Evolutionary conservation across 2,797 vertebrate species (phyloP).

Genomic region (Pangasius djambal): DNA sequence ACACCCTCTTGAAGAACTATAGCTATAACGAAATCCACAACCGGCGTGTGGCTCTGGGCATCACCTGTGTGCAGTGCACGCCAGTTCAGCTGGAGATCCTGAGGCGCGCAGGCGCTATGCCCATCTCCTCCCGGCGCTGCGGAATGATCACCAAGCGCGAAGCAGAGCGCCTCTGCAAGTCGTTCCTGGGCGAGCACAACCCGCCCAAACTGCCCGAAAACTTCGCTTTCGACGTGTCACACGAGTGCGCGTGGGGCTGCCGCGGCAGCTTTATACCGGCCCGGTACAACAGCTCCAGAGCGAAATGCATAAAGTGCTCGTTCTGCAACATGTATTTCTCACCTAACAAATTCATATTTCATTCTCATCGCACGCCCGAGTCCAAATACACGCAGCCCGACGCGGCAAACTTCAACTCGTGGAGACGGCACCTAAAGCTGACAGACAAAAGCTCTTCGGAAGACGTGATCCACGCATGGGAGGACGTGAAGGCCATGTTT

Average conservation of each 20-base stretch:
- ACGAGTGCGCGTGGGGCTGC: conserved; percentile 91
- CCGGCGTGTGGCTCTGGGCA: conserved; percentile 88
- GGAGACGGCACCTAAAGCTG: conserved; percentile 88
- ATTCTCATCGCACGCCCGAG: conserved; percentile 89
- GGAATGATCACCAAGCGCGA: conserved; percentile 94
- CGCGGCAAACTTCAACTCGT: conserved; percentile 91
- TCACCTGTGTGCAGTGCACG: conserved; percentile 93
- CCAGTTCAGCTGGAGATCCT: conserved; percentile 92
- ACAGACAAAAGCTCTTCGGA: conserved; percentile 79
- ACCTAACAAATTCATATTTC: conserved; percentile 93
- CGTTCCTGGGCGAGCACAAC: conserved; percentile 86
- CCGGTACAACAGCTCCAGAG: conserved; percentile 90
- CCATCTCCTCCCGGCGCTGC: conserved; percentile 89
- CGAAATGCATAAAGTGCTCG: conserved; percentile 92
- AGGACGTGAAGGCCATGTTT: conserved; percentile 99
- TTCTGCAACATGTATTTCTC: conserved; percentile 95
- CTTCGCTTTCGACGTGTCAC: conserved; percentile 90
- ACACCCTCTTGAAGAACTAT: conserved; percentile 89
- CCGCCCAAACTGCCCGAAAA: conserved; percentile 91
- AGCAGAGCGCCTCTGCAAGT: conserved; percentile 91
- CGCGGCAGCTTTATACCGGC: conserved; percentile 91
- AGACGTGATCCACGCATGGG: conserved; percentile 90
- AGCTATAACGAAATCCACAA: conserved; percentile 96
- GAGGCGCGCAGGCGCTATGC: conserved; percentile 89
- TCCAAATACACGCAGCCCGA: conserved; percentile 93